Evolutionary conservation across 2,888 invertebrate species (phyloP), one percentile per base, ranked within the genome.

Genomic region (Drosophila infuscata): DNA sequence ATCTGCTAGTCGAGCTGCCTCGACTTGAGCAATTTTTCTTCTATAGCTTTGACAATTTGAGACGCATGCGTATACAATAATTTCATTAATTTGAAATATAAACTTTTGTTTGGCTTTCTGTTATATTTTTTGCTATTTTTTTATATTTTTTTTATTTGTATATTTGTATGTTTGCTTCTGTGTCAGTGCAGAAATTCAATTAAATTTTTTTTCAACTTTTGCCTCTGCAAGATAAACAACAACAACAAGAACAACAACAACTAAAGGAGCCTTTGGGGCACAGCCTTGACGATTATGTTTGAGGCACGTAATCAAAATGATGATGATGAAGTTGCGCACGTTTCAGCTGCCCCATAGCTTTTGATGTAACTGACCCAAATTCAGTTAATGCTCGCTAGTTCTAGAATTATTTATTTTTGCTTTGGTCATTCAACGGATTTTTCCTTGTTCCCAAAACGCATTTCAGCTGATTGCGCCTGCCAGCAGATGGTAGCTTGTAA

Each of bases 351-450:
- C 70, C 73, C 84, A 81, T 79, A 84, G 87, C 88, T 83, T 81
- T 89, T 87, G 80, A 88, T 90, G 84, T 74, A 83, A 83, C 82
- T 90, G 91, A 89, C 90, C 90, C 81, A 91, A 89, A 90, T 90
- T 83, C 78, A 73, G 70, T 48, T 79, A 74, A 79, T 73, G 67
- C 66, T 70, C 63, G 38, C 56, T 53, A 66, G 65, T 73, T 57
- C 71, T 54, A 54, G 59, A 73, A 72, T 66, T 63, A 56, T 49
- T 70, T 75, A 61, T 52, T 59, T 68, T 71, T 68, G 61, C 64
- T 61, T 67, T 71, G 65, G 52, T 74, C 64, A 73, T 66, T 76
- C 74, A 80, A 78, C 71, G 74, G 63, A 66, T 63, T 67, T 56
- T 54, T 83, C 63, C 80, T 76, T 75, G 65, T 66, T 46, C 64